A percentile compares a stretch with the other conserved stretches of the same genome.
phyloP scores from a whole-genome alignment of 2,888 invertebrate species.

The Hydrotaea cyrtoneurina region DNA sequence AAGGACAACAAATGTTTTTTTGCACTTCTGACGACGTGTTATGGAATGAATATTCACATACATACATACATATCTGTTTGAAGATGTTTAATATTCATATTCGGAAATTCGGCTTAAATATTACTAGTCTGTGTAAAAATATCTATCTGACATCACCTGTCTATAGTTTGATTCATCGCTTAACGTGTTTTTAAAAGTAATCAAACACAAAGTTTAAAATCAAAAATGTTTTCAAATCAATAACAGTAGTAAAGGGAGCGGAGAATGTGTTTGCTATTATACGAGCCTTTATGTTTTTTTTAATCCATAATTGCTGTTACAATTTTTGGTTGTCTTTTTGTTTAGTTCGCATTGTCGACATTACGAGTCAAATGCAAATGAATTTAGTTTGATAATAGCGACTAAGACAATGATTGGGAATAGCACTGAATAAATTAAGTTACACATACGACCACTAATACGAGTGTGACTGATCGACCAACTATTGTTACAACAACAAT shows the following conservation, averaged over 20 bases:
- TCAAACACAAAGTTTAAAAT: not conserved
- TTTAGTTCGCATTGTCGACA: not conserved
- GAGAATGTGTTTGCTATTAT: not conserved
- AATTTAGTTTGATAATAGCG: not conserved
- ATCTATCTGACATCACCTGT: slow-evolving; percentile 44
- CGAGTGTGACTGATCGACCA: not conserved
- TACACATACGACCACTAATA: too few relatives aligned
- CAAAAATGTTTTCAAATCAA: not conserved
- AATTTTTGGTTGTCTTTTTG: not conserved
- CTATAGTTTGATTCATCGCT: slow-evolving; percentile 32
- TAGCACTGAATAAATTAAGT: slow-evolving; percentile 1
- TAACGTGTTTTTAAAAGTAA: slow-evolving; percentile 15
- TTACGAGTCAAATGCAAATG: not conserved
- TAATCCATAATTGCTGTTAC: not conserved
- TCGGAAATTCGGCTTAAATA: slow-evolving; percentile 1
- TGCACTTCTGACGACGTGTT: not conserved
- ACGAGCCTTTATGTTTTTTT: not conserved
- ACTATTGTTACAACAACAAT: not conserved
- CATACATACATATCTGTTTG: not conserved
- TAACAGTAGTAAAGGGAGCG: not conserved
- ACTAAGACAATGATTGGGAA: not conserved
- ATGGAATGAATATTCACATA: not conserved
- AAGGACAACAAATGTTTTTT: not conserved
- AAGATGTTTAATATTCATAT: not conserved
- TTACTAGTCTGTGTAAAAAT: slow-evolving; percentile 22